These are phyloP conservation scores for Aphidius gifuensis DNA, from an alignment of 1,140 invertebrate genomes.

Conservation along the genomic window DNA sequence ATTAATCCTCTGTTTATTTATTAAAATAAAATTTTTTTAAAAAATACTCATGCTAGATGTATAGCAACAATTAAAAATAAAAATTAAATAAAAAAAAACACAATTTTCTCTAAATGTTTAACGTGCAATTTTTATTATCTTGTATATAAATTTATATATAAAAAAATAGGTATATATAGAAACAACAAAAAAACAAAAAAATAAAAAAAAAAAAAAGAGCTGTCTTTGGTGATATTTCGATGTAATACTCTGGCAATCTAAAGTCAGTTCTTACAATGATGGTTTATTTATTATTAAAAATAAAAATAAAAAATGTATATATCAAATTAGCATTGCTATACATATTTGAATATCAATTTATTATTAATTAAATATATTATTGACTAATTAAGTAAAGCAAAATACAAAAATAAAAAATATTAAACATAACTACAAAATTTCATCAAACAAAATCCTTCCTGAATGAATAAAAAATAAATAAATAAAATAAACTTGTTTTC, in stretches of 20 bases:
- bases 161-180: background rate
- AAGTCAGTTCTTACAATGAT: constrained; percentile 28
- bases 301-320: constrained; percentile 47
- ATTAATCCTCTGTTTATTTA: constrained; percentile 9
- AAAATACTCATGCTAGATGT: constrained; percentile 5
- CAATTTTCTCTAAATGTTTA: constrained; percentile 25
- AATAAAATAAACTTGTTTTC: too few species aligned
- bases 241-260: constrained; percentile 26
- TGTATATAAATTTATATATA: constrained; percentile 24
- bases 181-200: too few species aligned
- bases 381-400: constrained; percentile 30
- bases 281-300: constrained; percentile 28
- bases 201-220: too few species aligned
- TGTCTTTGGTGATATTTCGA: constrained; percentile 13
- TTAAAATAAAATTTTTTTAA: constrained; percentile 10
- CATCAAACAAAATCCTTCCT: constrained; percentile 32
- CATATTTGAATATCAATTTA: constrained; percentile 38
- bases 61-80: constrained; percentile 26
- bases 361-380: constrained; percentile 40
- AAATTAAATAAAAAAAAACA: constrained; percentile 9
- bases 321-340: constrained; percentile 42
- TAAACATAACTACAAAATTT: constrained; percentile 23
- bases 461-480: constrained; percentile 17
- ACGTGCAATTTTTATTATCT: constrained; percentile 23
- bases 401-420: constrained; percentile 20